Evolutionary conservation across 2,113 vertebrate genomes (phyloP).

Genomic region (Nanger granti): DNA sequence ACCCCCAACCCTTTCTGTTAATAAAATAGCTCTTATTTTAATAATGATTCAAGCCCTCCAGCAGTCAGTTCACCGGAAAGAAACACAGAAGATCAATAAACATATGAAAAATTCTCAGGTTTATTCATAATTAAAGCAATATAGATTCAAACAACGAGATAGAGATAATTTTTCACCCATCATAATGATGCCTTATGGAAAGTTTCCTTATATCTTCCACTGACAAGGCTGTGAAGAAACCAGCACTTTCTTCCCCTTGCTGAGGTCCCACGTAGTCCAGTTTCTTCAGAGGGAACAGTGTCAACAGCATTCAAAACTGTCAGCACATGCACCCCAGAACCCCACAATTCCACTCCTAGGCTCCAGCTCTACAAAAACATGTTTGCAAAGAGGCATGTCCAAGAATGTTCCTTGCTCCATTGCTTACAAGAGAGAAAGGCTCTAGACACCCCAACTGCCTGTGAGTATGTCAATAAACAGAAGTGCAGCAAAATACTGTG

Average conservation of each 20-base stretch:
- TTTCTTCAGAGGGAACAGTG: neutral
- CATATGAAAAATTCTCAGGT: neutral
- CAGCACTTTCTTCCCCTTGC: neutral
- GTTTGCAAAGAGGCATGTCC: neutral
- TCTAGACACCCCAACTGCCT: neutral
- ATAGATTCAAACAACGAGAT: conserved; percentile 38
- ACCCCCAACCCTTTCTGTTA: neutral
- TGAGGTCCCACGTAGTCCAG: neutral
- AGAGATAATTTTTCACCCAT: conserved; percentile 21
- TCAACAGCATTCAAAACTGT: neutral
- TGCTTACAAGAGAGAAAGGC: neutral
- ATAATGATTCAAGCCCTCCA: conserved; percentile 56
- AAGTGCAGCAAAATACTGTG: neutral
- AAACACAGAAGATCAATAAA: conserved; percentile 50
- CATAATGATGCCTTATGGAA: conserved; percentile 6
- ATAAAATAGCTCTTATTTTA: conserved; percentile 54
- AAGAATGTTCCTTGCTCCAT: neutral
- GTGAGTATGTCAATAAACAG: neutral
- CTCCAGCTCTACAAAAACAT: neutral
- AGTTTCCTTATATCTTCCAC: neutral
- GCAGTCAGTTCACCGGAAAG: conserved; percentile 27
- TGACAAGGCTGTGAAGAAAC: neutral
- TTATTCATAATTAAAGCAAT: conserved; percentile 59
- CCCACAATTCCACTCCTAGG: neutral
- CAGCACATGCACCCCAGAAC: neutral